Evolutionary conservation across 2,888 invertebrate genomes (phyloP).

Genomic region (Carpatolechia fugitivella): DNA sequence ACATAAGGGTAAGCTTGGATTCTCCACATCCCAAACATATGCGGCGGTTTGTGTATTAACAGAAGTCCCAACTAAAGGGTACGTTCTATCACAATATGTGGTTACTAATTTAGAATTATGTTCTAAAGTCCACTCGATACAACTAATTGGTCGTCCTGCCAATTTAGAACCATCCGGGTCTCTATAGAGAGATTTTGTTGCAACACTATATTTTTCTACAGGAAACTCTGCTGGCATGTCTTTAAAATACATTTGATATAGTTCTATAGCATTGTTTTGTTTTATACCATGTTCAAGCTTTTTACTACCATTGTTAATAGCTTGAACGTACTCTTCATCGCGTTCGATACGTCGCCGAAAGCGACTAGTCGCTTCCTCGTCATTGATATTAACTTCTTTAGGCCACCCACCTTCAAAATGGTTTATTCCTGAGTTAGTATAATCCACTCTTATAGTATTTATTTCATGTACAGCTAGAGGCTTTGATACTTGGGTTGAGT

Average conservation of each 20-base stretch:
- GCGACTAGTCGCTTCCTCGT: conserved; percentile 83
- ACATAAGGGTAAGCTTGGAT: conserved; percentile 31
- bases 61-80: conserved; percentile 25
- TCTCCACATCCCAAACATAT: conserved; percentile 82
- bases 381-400: conserved; percentile 81
- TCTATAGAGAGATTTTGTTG: not conserved
- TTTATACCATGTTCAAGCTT: conserved; percentile 81
- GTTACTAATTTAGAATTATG: conserved; percentile 80
- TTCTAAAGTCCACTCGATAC: conserved; percentile 84
- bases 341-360: conserved; percentile 87
- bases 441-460: conserved; percentile 79
- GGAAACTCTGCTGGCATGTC: conserved; percentile 67
- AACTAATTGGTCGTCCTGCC: conserved; percentile 54
- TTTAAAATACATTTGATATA: conserved; percentile 85
- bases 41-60: conserved; percentile 32
- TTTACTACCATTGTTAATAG: conserved; percentile 73
- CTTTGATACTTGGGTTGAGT: conserved; percentile 53
- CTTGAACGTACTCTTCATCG: conserved; percentile 84
- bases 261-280: conserved; percentile 87
- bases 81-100: conserved; percentile 73
- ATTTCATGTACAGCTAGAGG: conserved; percentile 56
- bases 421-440: conserved; percentile 75
- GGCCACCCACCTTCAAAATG: conserved; percentile 92
- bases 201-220: conserved; percentile 62
- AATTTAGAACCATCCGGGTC: conserved; percentile 15